Evolutionary conservation across 2,797 vertebrate species (phyloP).

Genomic region (Anabacerthia variegaticeps): DNA sequence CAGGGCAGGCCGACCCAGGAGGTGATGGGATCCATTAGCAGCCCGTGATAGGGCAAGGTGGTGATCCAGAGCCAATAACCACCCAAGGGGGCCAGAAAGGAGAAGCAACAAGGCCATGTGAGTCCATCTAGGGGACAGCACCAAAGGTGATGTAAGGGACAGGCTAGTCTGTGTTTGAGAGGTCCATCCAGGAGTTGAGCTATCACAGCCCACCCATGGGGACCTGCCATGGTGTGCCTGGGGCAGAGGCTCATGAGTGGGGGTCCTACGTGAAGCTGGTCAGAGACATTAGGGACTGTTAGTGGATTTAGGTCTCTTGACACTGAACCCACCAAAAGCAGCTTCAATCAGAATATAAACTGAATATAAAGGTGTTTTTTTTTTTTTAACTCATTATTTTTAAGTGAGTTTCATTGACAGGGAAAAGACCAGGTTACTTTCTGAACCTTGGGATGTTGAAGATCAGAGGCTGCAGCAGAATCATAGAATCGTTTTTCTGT

Average conservation of each 20-base stretch:
- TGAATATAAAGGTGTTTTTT: not conserved
- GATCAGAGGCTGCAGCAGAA: not conserved
- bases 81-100: not conserved
- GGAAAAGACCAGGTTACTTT: not conserved
- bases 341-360: not conserved
- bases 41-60: rapidly evolving
- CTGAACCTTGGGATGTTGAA: not conserved
- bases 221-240: not conserved
- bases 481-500: not conserved
- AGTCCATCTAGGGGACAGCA: not conserved
- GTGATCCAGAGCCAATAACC: not conserved
- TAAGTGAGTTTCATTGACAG: not conserved
- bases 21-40: not conserved
- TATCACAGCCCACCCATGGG: not conserved
- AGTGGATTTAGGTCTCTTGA: not conserved
- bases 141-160: not conserved
- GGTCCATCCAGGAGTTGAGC: not conserved
- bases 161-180: not conserved
- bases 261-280: not conserved
- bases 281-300: not conserved
- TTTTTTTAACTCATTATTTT: not conserved
- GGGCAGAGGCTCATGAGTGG: not conserved
- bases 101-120: not conserved
- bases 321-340: not conserved
- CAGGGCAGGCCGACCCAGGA: not conserved